phyloP scores from a whole-genome alignment of 2,888 invertebrate species.

The Ennomos erosarius region DNA sequence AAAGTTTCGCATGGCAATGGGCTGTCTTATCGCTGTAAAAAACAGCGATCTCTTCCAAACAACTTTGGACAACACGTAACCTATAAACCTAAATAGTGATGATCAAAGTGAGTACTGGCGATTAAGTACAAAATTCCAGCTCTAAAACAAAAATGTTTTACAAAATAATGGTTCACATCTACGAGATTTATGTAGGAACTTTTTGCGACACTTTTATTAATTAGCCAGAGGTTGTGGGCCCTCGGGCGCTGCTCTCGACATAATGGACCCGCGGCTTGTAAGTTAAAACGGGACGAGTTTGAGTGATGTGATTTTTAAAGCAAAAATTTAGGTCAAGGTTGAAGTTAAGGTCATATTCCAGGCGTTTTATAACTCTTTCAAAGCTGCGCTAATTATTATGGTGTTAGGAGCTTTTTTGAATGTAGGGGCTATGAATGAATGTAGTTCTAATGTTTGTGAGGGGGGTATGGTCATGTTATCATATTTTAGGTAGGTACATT shows the following conservation, averaged over 20 bases:
- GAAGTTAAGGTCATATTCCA: slow-evolving; percentile 22
- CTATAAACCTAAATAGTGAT: no score
- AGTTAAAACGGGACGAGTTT: slow-evolving; percentile 46
- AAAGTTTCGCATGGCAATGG: no score
- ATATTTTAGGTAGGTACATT: no score
- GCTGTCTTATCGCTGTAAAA: no score
- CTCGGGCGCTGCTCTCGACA: slow-evolving; percentile 42
- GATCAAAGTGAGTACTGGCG: no score
- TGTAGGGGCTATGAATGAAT: no score
- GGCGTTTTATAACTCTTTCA: neutral
- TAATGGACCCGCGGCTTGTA: slow-evolving; percentile 50
- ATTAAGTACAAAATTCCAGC: neutral
- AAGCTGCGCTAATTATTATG: no score
- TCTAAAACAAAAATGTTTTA: neutral
- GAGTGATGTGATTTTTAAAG: slow-evolving; percentile 31
- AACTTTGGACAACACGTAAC: no score
- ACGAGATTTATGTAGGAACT: slow-evolving; percentile 49
- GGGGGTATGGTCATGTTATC: no score
- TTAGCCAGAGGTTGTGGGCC: slow-evolving; percentile 43
- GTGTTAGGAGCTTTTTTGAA: no score
- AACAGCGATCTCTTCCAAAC: no score
- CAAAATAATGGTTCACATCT: slow-evolving; percentile 2
- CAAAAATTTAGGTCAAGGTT: slow-evolving; percentile 6
- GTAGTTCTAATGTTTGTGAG: no score
- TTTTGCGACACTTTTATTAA: slow-evolving; percentile 56